These are phyloP conservation scores for Pogoniulus pusillus DNA, from an alignment of 2,797 vertebrate genomes.

Conservation along the genomic window DNA sequence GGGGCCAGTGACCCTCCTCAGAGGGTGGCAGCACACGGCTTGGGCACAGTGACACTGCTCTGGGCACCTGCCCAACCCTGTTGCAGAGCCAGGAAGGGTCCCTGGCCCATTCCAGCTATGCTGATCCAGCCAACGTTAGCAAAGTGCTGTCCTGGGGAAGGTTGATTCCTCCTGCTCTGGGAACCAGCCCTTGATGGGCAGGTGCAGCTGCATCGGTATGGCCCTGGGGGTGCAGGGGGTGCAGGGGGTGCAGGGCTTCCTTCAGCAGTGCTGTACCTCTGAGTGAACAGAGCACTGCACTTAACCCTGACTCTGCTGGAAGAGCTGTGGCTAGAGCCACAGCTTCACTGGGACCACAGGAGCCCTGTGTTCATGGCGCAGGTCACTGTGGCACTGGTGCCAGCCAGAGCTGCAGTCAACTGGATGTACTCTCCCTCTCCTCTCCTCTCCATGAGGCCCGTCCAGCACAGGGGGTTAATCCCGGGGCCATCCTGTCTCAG, in stretches of 20 bases:
- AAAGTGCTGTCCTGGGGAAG: background rate
- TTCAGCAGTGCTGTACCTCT: background rate
- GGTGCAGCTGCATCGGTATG: fast-evolving
- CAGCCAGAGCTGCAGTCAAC: no score
- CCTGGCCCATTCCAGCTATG: background rate
- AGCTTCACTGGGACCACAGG: background rate
- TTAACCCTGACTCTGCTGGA: background rate
- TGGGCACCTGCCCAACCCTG: background rate
- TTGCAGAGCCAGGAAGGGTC: background rate
- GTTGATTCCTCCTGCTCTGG: background rate
- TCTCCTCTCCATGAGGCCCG: no score
- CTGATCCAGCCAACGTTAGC: background rate
- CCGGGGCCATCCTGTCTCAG: background rate
- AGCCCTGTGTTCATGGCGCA: background rate
- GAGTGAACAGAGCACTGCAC: background rate
- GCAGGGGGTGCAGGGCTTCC: background rate
- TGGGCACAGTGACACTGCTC: background rate
- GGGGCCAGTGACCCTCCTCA: background rate
- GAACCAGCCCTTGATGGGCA: background rate
- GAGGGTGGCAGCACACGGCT: background rate
- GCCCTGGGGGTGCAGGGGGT: background rate
- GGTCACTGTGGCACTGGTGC: background rate
- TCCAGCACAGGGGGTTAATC: background rate
- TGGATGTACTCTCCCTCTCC: no score
- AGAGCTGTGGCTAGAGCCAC: background rate